A percentile compares a stretch with the other conserved stretches of the same genome.
Conservation (phyloP, 30 jellyfish, hydroid and myxozoan genomes). For the Cassiopea andromeda region DNA sequence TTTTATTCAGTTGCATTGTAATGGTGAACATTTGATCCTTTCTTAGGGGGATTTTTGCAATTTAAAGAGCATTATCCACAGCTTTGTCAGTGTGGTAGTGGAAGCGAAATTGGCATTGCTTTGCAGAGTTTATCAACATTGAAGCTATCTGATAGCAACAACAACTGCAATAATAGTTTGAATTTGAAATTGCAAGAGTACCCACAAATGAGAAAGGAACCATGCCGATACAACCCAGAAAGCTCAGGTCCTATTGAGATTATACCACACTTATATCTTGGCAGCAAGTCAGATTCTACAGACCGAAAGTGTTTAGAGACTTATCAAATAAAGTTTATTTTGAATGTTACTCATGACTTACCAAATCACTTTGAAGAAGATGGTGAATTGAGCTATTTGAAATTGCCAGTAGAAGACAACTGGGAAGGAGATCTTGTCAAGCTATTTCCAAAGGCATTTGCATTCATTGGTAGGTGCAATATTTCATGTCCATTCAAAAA, state of each 20-base stretch:
- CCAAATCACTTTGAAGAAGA: conserved; percentile 86
- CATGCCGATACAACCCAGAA: conserved; percentile 88
- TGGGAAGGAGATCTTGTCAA: conserved; percentile 91
- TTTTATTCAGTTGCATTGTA: neutral
- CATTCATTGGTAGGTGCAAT: conserved; percentile 84
- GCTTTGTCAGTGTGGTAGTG: conserved; percentile 93
- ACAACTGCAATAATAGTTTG: conserved; percentile 22
- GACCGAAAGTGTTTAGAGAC: conserved; percentile 56
- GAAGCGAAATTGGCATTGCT: conserved; percentile 83
- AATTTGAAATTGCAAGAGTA: conserved; percentile 32
- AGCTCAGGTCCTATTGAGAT: conserved; percentile 91
- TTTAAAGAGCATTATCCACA: conserved; percentile 90
- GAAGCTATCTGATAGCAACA: conserved; percentile 67
- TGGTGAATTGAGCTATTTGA: conserved; percentile 53
- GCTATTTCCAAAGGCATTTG: conserved; percentile 86
- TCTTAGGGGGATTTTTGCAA: conserved; percentile 85
- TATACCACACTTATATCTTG: conserved; percentile 80
- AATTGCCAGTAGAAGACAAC: conserved; percentile 92
- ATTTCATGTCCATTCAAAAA: no score
- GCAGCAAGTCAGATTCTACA: conserved; percentile 82
- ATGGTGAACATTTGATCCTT: neutral
- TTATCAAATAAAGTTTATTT: conserved; percentile 68
- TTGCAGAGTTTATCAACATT: conserved; percentile 66
- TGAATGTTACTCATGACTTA: conserved; percentile 93
- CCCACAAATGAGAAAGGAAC: conserved; percentile 78